Conservation (phyloP, 2,888 invertebrate species). For the Stenichneumon culpator region DNA sequence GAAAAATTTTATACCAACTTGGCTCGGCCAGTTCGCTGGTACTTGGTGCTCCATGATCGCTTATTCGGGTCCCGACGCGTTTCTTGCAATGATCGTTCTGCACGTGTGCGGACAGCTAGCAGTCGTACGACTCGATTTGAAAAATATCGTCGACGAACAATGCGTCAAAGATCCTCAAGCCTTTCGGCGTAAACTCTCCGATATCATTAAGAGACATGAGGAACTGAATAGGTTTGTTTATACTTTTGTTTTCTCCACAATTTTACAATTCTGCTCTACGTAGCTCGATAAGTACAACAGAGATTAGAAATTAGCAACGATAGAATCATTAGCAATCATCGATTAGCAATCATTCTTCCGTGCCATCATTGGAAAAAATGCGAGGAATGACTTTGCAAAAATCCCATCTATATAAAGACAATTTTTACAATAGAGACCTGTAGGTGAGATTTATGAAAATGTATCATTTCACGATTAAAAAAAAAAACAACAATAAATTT, state of each 20-base stretch:
- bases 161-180: slow-evolving; percentile 20
- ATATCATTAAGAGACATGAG: slow-evolving; percentile 60
- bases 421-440: too few relatives aligned
- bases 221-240: slow-evolving; percentile 60
- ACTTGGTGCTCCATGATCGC: slow-evolving; percentile 72
- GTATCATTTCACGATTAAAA: not conserved
- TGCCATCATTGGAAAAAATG: too few relatives aligned
- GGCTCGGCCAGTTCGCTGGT: slow-evolving; percentile 74
- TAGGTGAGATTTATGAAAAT: not conserved
- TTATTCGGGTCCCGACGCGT: slow-evolving; percentile 75
- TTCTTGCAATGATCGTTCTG: slow-evolving; percentile 75
- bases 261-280: too few relatives aligned
- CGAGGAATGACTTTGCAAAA: not conserved
- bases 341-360: too few relatives aligned
- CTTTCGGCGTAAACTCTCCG: too few relatives aligned
- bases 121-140: slow-evolving; percentile 55
- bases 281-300: too few relatives aligned
- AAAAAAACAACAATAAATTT: slow-evolving; percentile 1
- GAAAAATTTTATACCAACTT: slow-evolving; percentile 74
- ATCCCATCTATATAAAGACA: not conserved
- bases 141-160: slow-evolving; percentile 58
- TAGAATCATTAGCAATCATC: too few relatives aligned
- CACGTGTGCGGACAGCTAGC: slow-evolving; percentile 78
- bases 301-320: too few relatives aligned
- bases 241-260: too few relatives aligned